phyloP scores from a whole-genome alignment of 1,140 invertebrate species.

The Lepidurus packardi region DNA sequence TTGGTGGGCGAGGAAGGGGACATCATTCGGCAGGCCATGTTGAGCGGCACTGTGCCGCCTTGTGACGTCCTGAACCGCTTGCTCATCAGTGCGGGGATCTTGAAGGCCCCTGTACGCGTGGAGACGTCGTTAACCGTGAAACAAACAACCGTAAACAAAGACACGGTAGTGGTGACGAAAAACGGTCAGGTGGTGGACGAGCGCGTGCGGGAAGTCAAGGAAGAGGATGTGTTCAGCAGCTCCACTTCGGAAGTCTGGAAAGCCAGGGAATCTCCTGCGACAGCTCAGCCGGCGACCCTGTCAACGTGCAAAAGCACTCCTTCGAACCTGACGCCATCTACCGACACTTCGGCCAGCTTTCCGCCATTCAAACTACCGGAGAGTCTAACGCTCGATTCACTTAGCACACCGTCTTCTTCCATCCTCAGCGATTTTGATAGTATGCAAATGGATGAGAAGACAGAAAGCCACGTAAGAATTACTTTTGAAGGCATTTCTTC shows the following conservation, averaged over 20 bases:
- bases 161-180: constrained; percentile 57
- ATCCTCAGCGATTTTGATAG: neutral
- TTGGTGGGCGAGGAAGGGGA: constrained; percentile 62
- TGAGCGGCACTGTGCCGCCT: constrained; percentile 59
- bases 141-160: constrained; percentile 63
- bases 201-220: constrained; percentile 63
- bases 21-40: constrained; percentile 61
- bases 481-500: neutral
- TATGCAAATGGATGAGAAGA: neutral
- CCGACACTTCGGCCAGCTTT: constrained; percentile 24
- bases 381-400: neutral
- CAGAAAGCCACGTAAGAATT: neutral
- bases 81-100: constrained; percentile 59
- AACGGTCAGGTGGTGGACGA: constrained; percentile 65
- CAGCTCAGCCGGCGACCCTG: constrained; percentile 42
- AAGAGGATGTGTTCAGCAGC: constrained; percentile 43
- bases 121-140: constrained; percentile 67
- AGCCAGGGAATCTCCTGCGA: constrained; percentile 42
- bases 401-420: constrained; percentile 2
- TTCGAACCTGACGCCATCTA: constrained; percentile 26
- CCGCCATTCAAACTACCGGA: neutral
- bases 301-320: constrained; percentile 38
- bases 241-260: constrained; percentile 47
- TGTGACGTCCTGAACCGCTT: constrained; percentile 66
- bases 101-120: constrained; percentile 62